phyloP scores from a whole-genome alignment of 2,113 vertebrate species.

The Bufo bufo region DNA sequence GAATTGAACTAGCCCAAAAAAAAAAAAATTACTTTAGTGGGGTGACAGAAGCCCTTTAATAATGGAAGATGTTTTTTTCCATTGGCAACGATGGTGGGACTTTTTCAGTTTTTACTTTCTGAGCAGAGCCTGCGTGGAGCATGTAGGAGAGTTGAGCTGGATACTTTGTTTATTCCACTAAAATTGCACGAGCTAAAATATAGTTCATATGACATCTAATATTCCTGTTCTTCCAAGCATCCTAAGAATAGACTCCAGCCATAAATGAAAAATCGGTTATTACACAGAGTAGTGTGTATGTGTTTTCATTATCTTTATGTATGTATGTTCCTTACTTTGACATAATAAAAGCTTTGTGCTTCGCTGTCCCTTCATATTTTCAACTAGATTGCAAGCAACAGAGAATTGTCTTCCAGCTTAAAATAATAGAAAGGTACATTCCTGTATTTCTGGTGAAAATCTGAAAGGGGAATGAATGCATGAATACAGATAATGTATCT shows the following conservation, averaged over 20 bases:
- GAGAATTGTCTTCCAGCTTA: background rate
- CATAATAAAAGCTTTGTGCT: background rate
- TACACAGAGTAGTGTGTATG: background rate
- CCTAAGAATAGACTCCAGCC: background rate
- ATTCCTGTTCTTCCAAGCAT: background rate
- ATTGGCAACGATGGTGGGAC: no score
- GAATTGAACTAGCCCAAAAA: no score
- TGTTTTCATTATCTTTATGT: background rate
- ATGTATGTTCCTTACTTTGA: background rate
- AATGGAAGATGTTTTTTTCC: no score
- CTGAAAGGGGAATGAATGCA: background rate
- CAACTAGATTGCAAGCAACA: background rate
- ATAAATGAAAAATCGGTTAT: background rate
- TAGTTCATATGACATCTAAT: background rate
- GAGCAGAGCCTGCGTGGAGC: no score
- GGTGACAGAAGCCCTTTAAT: no score
- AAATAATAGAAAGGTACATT: background rate
- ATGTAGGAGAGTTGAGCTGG: no score
- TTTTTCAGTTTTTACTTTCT: no score
- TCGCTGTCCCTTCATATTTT: background rate
- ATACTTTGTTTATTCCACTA: no score
- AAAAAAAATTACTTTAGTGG: no score
- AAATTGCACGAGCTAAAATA: no score
- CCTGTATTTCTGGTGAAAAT: background rate
- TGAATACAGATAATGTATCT: conserved; percentile 1